Percentiles rank a stretch among this genome's conserved stretches.
Evolutionary conservation across 2,888 invertebrate genomes (phyloP).

Genomic region (Pristionchus maxplancki): DNA sequence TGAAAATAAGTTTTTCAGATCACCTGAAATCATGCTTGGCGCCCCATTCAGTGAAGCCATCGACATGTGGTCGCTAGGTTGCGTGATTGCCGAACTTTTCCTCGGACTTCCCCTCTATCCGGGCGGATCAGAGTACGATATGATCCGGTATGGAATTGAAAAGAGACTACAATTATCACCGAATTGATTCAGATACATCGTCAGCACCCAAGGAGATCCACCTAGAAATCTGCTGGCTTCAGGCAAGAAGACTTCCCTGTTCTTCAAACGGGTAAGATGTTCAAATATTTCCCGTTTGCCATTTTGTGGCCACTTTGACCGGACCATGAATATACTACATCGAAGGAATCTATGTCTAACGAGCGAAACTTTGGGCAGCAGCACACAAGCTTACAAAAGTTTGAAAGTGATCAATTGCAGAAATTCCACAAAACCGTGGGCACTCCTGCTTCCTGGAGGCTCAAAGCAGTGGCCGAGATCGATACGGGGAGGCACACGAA

Average conservation of each 20-base stretch:
- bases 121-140: slow-evolving; percentile 84
- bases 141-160: too few species aligned
- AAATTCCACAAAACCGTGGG: background rate
- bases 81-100: slow-evolving; percentile 98
- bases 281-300: background rate
- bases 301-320: too few species aligned
- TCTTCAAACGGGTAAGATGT: slow-evolving; percentile 84
- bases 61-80: slow-evolving; percentile 99
- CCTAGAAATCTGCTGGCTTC: slow-evolving; percentile 97
- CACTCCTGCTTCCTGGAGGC: slow-evolving; percentile 62
- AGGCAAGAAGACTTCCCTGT: slow-evolving; percentile 97
- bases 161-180: background rate
- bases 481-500: slow-evolving; percentile 94
- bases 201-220: slow-evolving; percentile 97
- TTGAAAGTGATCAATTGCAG: background rate
- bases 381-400: background rate
- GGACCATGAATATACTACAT: too few species aligned
- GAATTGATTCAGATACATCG: slow-evolving; percentile 75
- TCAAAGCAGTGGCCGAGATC: slow-evolving; percentile 98
- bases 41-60: slow-evolving; percentile 99
- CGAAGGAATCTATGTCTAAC: too few species aligned
- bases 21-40: slow-evolving; percentile 96
- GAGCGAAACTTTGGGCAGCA: too few species aligned
- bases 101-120: slow-evolving; percentile 99
- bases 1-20: slow-evolving; percentile 79